phyloP scores from a whole-genome alignment of 2,797 vertebrate genomes.

The Smutsia gigantea region DNA sequence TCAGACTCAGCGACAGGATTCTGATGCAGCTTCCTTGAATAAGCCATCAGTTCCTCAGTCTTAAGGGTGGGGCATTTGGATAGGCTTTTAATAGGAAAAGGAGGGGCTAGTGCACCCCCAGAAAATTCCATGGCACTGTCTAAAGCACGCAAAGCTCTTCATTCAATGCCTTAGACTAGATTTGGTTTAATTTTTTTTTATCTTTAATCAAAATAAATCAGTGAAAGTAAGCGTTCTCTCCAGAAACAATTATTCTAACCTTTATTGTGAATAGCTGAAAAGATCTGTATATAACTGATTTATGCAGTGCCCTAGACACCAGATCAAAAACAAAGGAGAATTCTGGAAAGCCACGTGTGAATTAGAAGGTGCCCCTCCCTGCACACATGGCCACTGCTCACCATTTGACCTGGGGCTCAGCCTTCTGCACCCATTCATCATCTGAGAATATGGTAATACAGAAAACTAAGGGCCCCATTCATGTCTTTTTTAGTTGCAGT shows the following conservation, averaged over 20 bases:
- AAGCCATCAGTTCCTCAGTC: neutral
- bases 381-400: accelerated
- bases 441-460: accelerated
- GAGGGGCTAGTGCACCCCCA: neutral
- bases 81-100: neutral
- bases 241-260: neutral
- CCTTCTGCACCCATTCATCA: neutral
- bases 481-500: neutral
- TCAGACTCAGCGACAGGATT: neutral
- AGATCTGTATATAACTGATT: neutral
- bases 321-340: neutral
- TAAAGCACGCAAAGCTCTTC: neutral
- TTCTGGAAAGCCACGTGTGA: neutral
- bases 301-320: neutral
- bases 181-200: neutral
- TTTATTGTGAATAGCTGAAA: neutral
- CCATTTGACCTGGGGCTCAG: neutral
- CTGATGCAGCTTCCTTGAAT: neutral
- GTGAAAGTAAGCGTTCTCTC: neutral
- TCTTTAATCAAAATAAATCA: neutral
- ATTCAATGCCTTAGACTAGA: neutral
- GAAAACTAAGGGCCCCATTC: neutral
- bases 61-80: neutral
- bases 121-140: neutral
- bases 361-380: neutral